Evolutionary conservation across 2,888 invertebrate genomes (phyloP).

Genomic region (Netelia inedita): DNA sequence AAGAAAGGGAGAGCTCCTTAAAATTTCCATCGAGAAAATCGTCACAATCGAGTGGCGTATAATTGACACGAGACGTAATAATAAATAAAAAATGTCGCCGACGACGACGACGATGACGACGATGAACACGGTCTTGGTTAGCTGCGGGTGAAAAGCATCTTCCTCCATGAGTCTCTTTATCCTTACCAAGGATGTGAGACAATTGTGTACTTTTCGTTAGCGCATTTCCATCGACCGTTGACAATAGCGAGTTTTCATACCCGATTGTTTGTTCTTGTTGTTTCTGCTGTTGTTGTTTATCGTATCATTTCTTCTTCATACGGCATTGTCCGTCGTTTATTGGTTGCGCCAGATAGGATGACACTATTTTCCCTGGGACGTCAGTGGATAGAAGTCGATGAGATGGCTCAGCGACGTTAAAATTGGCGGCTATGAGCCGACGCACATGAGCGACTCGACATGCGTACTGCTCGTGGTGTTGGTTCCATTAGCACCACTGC

Average conservation of each 20-base stretch:
- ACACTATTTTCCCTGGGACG: slow-evolving; percentile 78
- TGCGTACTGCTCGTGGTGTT: slow-evolving; percentile 79
- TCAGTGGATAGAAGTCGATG: slow-evolving; percentile 83
- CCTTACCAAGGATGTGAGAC: not conserved
- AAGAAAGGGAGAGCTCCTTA: not conserved
- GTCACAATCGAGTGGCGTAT: slow-evolving; percentile 75
- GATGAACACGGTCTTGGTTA: not conserved
- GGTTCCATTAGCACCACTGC: slow-evolving; percentile 70
- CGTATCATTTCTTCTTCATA: slow-evolving; percentile 15
- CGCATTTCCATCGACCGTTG: not conserved
- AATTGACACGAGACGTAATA: slow-evolving; percentile 82
- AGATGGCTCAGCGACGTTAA: slow-evolving; percentile 83
- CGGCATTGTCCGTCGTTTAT: slow-evolving; percentile 21
- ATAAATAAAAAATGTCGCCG: slow-evolving; percentile 63
- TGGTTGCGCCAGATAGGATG: slow-evolving; percentile 16
- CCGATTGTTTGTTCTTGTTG: too few species aligned
- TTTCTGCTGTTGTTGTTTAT: not conserved
- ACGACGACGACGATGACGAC: not conserved
- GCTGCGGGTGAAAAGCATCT: not conserved
- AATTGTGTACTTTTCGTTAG: slow-evolving; percentile 7
- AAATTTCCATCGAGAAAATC: slow-evolving; percentile 64
- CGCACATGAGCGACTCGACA: slow-evolving; percentile 83
- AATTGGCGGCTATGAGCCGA: slow-evolving; percentile 84
- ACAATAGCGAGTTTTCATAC: not conserved
- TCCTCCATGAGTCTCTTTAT: not conserved